phyloP scores from a whole-genome alignment of 2,113 vertebrate species.

The Leptobrachium ailaonicum region DNA sequence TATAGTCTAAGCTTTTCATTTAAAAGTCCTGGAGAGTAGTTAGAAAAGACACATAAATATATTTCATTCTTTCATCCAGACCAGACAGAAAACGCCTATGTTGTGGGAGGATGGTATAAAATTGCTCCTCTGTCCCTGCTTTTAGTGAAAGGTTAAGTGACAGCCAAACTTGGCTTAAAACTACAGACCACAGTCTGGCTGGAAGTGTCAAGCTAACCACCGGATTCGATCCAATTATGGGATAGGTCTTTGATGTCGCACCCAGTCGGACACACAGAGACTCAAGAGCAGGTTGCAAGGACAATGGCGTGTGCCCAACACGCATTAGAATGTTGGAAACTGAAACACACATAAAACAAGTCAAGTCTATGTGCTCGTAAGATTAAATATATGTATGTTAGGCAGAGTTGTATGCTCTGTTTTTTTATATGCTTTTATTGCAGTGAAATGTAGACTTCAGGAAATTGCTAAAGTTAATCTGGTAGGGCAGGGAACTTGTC shows the following conservation, averaged over 20 bases:
- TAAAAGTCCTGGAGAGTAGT: slow-evolving; percentile 6
- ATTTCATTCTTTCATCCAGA: slow-evolving; percentile 49
- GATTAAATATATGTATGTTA: not conserved
- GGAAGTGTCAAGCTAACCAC: slow-evolving; percentile 48
- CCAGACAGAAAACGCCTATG: slow-evolving; percentile 45
- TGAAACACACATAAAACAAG: not conserved
- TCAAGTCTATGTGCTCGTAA: too few relatives aligned
- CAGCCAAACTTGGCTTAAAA: slow-evolving; percentile 53
- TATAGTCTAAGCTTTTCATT: slow-evolving; percentile 13
- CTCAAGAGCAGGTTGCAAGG: slow-evolving; percentile 2
- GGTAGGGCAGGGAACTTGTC: slow-evolving; percentile 32
- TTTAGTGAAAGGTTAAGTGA: slow-evolving; percentile 47
- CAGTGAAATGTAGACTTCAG: slow-evolving; percentile 32
- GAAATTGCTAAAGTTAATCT: slow-evolving; percentile 37
- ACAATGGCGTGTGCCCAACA: slow-evolving; percentile 6
- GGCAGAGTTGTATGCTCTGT: not conserved
- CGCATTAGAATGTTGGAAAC: not conserved
- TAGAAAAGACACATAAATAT: slow-evolving; percentile 18
- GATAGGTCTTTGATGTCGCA: slow-evolving; percentile 29
- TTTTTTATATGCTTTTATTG: slow-evolving; percentile 30
- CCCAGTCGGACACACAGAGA: slow-evolving; percentile 29
- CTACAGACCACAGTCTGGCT: slow-evolving; percentile 45
- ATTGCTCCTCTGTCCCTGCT: slow-evolving; percentile 51
- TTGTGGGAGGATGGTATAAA: slow-evolving; percentile 39
- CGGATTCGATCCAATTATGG: slow-evolving; percentile 35